These are phyloP conservation scores for Sorex fumeus DNA, from an alignment of 2,113 vertebrate species.

Conservation along the genomic window DNA sequence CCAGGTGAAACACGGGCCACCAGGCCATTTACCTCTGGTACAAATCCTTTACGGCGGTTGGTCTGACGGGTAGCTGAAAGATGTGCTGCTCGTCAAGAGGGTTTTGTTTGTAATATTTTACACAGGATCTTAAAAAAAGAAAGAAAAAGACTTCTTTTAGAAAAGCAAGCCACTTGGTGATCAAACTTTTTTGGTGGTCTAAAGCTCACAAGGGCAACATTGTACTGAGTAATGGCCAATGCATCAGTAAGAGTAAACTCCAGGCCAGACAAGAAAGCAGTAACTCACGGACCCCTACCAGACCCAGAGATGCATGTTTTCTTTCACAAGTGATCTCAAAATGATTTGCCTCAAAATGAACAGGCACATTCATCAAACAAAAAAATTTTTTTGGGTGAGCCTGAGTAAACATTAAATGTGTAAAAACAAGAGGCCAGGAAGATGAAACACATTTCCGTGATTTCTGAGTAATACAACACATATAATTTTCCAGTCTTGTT, in stretches of 20 bases:
- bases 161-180: neutral
- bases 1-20: no score
- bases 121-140: conserved; percentile 91
- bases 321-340: conserved; percentile 27
- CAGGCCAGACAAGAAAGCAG: neutral
- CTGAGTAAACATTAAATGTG: conserved; percentile 19
- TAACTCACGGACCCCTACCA: neutral
- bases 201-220: neutral
- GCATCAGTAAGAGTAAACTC: conserved; percentile 4
- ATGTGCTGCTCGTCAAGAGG: conserved; percentile 93
- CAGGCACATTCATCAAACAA: conserved; percentile 28
- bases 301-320: neutral
- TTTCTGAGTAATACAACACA: neutral
- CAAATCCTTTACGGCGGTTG: conserved; percentile 92
- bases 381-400: neutral
- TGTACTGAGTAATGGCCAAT: neutral
- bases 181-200: conserved; percentile 12
- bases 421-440: neutral
- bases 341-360: conserved; percentile 20
- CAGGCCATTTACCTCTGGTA: conserved; percentile 92
- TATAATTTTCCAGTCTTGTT: no score
- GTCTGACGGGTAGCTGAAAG: conserved; percentile 95
- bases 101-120: conserved; percentile 95
- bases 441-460: neutral
- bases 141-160: neutral